Base-by-base conservation (phyloP, 2,888 invertebrate species). In the Scaptomyza parva region DNA sequence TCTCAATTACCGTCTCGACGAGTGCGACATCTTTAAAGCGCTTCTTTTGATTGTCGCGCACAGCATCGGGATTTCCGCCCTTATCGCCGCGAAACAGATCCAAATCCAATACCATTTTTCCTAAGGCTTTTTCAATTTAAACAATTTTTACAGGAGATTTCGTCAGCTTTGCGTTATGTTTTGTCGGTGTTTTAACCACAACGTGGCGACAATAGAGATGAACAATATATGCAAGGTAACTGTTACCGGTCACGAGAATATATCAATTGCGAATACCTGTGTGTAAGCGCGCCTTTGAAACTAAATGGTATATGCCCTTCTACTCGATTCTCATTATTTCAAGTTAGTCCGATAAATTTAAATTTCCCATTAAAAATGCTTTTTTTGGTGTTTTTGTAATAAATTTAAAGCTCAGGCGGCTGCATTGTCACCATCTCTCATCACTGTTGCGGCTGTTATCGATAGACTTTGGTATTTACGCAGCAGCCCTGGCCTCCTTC, bases 81-180 rank as follows among this genome's bases (percentile, higher is more conserved):
- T 99, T 99, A 88, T 99, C 99, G 17, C 94, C 94, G 55, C 99
- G 96, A 91, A 99, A 99, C 59, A 98, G 92, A 92, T 99, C 99
- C 86, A 99, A 94, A 92, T 99, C 99, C 54, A 99, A 93, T 71
- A 99, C 99, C 99, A 99, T 99, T 89, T 67, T 84, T 24, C 3
- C 20, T 24, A 54, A 11, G 43, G 43, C 24, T 51, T 59, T 55
- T 30, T 12, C n/a, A 41, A 20, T 35, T 55, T n/a, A 58, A 37
- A 33, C 26, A 58, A 52, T 48, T 57, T 41, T 24, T 26, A 54
- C 58, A 43, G 53, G 37, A 5, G 51, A 73, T 71, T 67, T 63
- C 75, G 66, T 78, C 70, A 65, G 62, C 50, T 51, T 39, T 57
- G 7, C 22, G 57, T 45, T 47, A 51, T 7, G 30, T 18, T 53